These are phyloP conservation scores for Diachrysia chrysitis DNA, from an alignment of 2,888 invertebrate genomes.

Conservation along the genomic window DNA sequence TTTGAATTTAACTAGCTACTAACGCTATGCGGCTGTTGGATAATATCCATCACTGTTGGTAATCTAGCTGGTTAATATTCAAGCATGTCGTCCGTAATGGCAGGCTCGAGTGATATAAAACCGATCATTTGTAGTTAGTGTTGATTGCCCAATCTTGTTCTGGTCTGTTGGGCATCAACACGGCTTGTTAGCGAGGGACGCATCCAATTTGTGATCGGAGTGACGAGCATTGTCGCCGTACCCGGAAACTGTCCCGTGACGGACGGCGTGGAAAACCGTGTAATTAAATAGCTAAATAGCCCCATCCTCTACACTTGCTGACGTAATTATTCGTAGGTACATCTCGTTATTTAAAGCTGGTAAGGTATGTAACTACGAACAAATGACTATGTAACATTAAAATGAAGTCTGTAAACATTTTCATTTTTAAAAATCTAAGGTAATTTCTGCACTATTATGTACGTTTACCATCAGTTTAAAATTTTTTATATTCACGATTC, in stretches of 20 bases:
- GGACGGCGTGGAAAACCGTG: slow-evolving; percentile 77
- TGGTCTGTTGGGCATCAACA: slow-evolving; percentile 59
- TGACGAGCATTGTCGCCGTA: slow-evolving; percentile 64
- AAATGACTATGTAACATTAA: background rate
- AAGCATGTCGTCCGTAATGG: slow-evolving; percentile 48
- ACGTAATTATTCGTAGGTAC: slow-evolving; percentile 42
- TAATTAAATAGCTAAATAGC: slow-evolving; percentile 79
- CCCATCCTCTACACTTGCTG: slow-evolving; percentile 64
- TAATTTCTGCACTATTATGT: slow-evolving; percentile 46
- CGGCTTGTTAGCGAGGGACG: slow-evolving; percentile 65
- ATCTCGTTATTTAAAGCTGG: slow-evolving; percentile 49
- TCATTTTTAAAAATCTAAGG: no score
- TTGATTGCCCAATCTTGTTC: slow-evolving; percentile 68
- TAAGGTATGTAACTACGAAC: slow-evolving; percentile 3
- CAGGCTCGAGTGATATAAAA: slow-evolving; percentile 50
- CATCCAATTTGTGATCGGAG: slow-evolving; percentile 66
- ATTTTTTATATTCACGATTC: slow-evolving; percentile 69
- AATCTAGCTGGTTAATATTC: slow-evolving; percentile 60
- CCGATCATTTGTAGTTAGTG: slow-evolving; percentile 59
- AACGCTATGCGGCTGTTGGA: slow-evolving; percentile 56
- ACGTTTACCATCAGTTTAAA: slow-evolving; percentile 41
- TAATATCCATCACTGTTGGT: slow-evolving; percentile 59
- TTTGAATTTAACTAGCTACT: slow-evolving; percentile 66
- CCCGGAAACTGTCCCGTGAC: slow-evolving; percentile 76
- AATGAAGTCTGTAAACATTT: no score